phyloP scores from a whole-genome alignment of 2,888 invertebrate species.

The Cerastis leucographa region DNA sequence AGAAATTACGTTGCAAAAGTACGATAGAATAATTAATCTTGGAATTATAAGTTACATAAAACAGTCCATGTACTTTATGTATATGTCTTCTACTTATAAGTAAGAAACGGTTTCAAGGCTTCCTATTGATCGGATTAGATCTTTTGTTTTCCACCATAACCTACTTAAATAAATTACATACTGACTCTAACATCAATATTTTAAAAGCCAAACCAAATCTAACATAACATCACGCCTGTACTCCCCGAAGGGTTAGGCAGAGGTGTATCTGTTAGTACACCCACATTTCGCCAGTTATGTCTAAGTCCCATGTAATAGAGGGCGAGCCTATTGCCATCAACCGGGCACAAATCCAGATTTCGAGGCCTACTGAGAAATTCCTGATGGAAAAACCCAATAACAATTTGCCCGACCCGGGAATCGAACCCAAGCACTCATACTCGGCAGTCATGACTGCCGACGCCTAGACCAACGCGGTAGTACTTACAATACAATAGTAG shows the following conservation, averaged over 20 bases:
- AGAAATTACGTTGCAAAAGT: background rate
- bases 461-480: background rate
- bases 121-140: constrained; percentile 36
- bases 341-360: background rate
- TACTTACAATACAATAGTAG: no score
- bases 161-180: constrained; percentile 16
- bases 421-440: background rate
- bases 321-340: background rate
- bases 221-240: background rate
- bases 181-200: no score
- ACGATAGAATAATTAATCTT: background rate
- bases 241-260: no score
- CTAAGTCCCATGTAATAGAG: background rate
- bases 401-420: background rate
- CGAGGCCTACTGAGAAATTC: background rate
- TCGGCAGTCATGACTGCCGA: no score
- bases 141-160: constrained; percentile 35
- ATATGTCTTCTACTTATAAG: background rate
- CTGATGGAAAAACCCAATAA: background rate
- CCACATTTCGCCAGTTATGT: background rate
- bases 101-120: constrained; percentile 27
- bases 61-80: background rate
- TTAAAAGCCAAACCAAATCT: no score
- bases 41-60: background rate
- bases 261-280: background rate